Evolutionary conservation across 2,888 invertebrate species (phyloP).

Genomic region (Watsonalla cultraria): DNA sequence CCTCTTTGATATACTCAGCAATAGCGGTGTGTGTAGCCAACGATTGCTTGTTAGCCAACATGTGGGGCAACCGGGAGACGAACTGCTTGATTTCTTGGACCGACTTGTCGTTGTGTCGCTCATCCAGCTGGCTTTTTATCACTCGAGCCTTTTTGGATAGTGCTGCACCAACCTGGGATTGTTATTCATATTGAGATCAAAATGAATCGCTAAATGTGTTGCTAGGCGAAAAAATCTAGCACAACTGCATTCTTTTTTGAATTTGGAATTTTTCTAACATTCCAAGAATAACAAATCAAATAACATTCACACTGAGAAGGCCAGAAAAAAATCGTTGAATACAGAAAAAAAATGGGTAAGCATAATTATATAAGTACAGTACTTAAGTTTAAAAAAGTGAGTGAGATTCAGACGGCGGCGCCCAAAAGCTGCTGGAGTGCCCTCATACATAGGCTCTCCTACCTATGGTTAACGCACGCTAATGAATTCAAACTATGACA

Average conservation of each 20-base stretch:
- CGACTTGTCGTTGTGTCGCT: conserved; percentile 90
- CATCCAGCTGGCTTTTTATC: conserved; percentile 91
- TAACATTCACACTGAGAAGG: too few relatives aligned
- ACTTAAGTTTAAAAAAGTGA: too few relatives aligned
- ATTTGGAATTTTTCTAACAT: background rate
- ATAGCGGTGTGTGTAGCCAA: conserved; percentile 94
- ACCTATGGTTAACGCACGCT: too few relatives aligned
- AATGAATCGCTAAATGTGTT: background rate
- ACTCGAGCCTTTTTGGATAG: conserved; percentile 92
- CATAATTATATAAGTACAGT: too few relatives aligned
- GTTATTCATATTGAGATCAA: background rate
- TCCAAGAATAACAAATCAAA: too few relatives aligned
- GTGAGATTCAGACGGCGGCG: too few relatives aligned
- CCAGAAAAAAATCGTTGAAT: background rate
- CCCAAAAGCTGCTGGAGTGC: too few relatives aligned
- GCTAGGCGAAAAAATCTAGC: background rate
- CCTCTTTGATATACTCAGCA: conserved; percentile 95
- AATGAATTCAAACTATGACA: too few relatives aligned
- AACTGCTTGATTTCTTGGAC: conserved; percentile 97
- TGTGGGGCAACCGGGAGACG: conserved; percentile 91
- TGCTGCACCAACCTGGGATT: conserved; percentile 84
- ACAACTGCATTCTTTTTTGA: background rate
- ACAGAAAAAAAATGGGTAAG: too few relatives aligned
- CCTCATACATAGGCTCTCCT: too few relatives aligned
- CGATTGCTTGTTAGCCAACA: conserved; percentile 91